Conservation (phyloP, 1,140 invertebrate species). For the Cryptotermes secundus region DNA sequence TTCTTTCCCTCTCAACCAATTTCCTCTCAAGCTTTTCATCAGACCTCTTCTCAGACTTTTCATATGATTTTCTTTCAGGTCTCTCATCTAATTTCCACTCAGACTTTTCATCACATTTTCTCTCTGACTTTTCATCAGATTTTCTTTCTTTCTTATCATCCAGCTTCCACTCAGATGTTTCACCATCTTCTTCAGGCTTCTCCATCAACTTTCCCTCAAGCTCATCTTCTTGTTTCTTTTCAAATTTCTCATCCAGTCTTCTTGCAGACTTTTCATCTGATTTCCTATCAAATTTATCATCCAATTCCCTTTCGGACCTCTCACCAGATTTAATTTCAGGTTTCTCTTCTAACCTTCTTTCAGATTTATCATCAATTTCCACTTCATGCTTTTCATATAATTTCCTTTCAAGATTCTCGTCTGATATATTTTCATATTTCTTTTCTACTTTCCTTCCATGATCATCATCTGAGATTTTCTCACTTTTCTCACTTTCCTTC, state of each 20-base stretch:
- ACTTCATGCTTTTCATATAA: not conserved
- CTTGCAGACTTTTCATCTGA: not conserved
- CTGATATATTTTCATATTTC: not conserved
- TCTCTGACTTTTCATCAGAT: not conserved
- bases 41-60: not conserved
- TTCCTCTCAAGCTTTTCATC: not conserved
- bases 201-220: conserved; percentile 35
- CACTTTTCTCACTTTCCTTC: conserved; percentile 26
- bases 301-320: conserved; percentile 39
- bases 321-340: conserved; percentile 45
- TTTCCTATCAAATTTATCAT: not conserved
- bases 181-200: not conserved
- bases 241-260: conserved; percentile 32
- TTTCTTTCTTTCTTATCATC: not conserved
- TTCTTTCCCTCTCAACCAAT: not conserved
- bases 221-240: conserved; percentile 46
- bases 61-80: not conserved
- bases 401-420: not conserved
- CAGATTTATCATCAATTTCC: not conserved
- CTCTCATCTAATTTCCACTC: conserved; percentile 20
- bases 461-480: not conserved
- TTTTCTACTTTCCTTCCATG: not conserved
- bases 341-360: not conserved
- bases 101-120: not conserved
- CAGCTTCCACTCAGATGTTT: not conserved